These are phyloP conservation scores for Cyclophora albipunctata DNA, from an alignment of 2,888 invertebrate species.

Conservation along the genomic window DNA sequence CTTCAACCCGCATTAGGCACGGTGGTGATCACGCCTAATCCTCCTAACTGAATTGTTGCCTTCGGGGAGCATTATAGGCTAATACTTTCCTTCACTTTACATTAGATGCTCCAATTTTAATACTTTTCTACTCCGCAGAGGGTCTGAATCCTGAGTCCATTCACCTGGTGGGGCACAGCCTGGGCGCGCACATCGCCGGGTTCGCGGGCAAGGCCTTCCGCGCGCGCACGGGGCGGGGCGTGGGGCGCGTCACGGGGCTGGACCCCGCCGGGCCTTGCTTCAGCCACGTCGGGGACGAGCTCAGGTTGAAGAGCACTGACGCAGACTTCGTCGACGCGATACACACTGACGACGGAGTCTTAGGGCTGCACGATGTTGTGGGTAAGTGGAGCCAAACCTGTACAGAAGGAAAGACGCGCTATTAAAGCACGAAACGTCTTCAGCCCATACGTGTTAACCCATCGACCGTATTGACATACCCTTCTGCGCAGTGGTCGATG, in stretches of 20 bases:
- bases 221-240: constrained; percentile 31
- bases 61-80: no score
- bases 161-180: constrained; percentile 63
- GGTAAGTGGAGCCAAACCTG: constrained; percentile 32
- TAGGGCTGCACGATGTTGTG: constrained; percentile 39
- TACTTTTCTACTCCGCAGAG: constrained; percentile 23
- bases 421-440: no score
- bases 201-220: constrained; percentile 49
- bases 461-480: no score
- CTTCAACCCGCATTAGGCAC: no score
- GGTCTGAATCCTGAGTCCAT: constrained; percentile 40
- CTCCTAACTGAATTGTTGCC: no score
- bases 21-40: no score
- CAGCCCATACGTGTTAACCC: no score
- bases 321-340: constrained; percentile 54
- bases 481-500: no score
- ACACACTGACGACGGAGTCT: constrained; percentile 54
- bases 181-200: constrained; percentile 56
- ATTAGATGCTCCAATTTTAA: no score
- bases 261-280: constrained; percentile 69
- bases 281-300: constrained; percentile 31
- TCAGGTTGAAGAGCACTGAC: constrained; percentile 39
- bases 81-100: no score
- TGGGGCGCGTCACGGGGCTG: constrained; percentile 51
- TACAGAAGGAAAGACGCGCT: no score